phyloP scores from a whole-genome alignment of 2,888 invertebrate species.

The Brassicogethes aeneus region DNA sequence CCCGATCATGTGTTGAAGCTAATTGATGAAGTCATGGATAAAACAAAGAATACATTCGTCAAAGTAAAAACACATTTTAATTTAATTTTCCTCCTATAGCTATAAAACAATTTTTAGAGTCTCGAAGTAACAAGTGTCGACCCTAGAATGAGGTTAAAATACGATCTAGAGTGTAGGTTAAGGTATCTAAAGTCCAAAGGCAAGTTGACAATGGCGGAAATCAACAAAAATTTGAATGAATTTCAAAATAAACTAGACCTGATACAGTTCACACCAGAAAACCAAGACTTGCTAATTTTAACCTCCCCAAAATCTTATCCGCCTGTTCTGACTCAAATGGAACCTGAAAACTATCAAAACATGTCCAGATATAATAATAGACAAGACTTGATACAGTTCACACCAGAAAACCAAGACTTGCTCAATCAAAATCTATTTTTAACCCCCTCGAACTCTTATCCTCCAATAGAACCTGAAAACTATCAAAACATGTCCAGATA shows the following conservation, averaged over 20 bases:
- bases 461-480: too few relatives aligned
- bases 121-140: constrained; percentile 16
- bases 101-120: constrained; percentile 16
- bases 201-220: constrained; percentile 19
- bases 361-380: too few relatives aligned
- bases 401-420: too few relatives aligned
- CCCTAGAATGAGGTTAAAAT: constrained; percentile 25
- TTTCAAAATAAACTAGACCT: constrained; percentile 17
- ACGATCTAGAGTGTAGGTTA: constrained; percentile 31
- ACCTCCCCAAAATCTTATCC: too few relatives aligned
- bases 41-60: constrained; percentile 10
- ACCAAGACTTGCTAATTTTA: too few relatives aligned
- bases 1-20: constrained; percentile 48
- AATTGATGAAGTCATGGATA: constrained; percentile 42
- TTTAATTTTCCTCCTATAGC: neutral
- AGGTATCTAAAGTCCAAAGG: constrained; percentile 25
- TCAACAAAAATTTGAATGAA: constrained; percentile 21
- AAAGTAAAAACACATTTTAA: constrained; percentile 4
- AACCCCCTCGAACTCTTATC: too few relatives aligned
- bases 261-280: too few relatives aligned
- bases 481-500: too few relatives aligned
- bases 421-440: too few relatives aligned
- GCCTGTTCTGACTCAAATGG: too few relatives aligned
- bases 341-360: too few relatives aligned
- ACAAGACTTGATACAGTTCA: too few relatives aligned